phyloP scores from a whole-genome alignment of 2,113 vertebrate genomes.

The Bubo scandiacus region DNA sequence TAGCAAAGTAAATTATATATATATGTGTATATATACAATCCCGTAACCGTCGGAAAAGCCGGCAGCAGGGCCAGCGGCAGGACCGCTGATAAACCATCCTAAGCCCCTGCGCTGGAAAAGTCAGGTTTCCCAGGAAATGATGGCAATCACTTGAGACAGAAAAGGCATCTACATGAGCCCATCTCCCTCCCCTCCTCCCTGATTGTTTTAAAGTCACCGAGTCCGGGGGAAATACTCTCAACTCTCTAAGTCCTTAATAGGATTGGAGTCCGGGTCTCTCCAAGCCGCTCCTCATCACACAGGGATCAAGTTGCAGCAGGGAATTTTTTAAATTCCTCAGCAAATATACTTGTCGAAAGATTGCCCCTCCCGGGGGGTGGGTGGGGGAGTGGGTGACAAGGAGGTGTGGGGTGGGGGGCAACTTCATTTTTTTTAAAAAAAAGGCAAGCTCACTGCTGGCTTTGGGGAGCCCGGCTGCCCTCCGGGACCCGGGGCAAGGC shows the following conservation, averaged over 20 bases:
- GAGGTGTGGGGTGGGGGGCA: background rate
- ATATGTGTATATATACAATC: background rate
- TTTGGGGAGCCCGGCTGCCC: background rate
- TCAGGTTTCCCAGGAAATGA: conserved; percentile 70
- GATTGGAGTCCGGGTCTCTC: conserved; percentile 81
- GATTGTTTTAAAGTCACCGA: conserved; percentile 50
- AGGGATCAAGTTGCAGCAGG: conserved; percentile 89
- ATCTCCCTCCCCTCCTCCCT: conserved; percentile 8
- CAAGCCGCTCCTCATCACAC: conserved; percentile 83
- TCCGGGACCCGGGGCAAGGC: background rate
- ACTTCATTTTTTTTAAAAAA: background rate
- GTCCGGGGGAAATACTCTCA: conserved; percentile 38
- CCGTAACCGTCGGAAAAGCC: background rate
- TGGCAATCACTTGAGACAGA: conserved; percentile 48
- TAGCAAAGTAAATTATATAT: background rate
- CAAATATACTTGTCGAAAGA: conserved; percentile 89
- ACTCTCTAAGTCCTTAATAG: conserved; percentile 77
- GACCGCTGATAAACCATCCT: background rate
- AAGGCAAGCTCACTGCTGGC: background rate
- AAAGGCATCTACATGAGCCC: conserved; percentile 42
- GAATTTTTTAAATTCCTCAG: conserved; percentile 91
- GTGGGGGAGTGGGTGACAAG: background rate
- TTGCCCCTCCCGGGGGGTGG: conserved; percentile 34
- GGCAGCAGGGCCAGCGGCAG: background rate
- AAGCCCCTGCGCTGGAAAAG: background rate